Evolutionary conservation across 2,113 vertebrate genomes (phyloP).

Genomic region (Ascaphus truei): DNA sequence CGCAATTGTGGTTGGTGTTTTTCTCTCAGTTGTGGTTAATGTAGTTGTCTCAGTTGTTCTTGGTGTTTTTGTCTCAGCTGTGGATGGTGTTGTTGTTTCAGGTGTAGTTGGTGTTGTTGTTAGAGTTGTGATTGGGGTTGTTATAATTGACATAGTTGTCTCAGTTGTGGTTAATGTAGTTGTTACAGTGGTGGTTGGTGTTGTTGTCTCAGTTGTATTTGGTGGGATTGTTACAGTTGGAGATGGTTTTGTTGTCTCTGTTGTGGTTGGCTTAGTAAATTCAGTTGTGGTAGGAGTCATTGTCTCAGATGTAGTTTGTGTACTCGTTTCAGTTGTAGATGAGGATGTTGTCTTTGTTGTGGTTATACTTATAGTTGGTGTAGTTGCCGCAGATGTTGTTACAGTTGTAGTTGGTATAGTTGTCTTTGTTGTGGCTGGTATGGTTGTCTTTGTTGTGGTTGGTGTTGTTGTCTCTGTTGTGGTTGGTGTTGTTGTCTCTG

Average conservation of each 20-base stretch:
- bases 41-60: not conserved
- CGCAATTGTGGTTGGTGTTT: not conserved
- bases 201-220: not conserved
- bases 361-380: not conserved
- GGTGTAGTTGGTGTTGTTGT: not conserved
- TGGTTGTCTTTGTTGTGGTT: too few relatives aligned
- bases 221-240: not conserved
- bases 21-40: not conserved
- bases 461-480: too few relatives aligned
- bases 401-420: not conserved
- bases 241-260: not conserved
- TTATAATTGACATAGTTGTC: too few relatives aligned
- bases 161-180: too few relatives aligned
- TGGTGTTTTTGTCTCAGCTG: not conserved
- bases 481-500: too few relatives aligned
- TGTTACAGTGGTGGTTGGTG: too few relatives aligned
- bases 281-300: too few relatives aligned
- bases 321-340: not conserved
- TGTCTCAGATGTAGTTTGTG: not conserved
- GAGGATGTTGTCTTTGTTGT: not conserved
- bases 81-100: not conserved
- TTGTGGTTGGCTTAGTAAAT: not conserved
- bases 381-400: not conserved
- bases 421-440: too few relatives aligned
- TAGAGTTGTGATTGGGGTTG: too few relatives aligned